phyloP scores from a whole-genome alignment of 2,888 invertebrate species.

The Autographa pulchrina region DNA sequence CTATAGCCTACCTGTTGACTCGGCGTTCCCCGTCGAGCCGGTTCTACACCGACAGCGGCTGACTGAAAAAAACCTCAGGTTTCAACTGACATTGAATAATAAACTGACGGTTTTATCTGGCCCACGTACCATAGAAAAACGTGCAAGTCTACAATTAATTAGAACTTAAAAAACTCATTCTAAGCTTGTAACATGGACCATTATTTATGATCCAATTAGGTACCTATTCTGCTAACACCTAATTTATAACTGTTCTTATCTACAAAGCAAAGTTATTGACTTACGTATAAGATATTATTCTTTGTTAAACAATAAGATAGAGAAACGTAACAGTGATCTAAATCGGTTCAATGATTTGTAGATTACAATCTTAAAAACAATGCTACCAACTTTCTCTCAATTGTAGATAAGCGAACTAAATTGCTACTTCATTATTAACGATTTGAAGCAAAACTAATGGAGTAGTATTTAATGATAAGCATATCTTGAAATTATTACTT shows the following conservation, averaged over 20 bases:
- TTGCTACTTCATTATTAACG: constrained; percentile 49
- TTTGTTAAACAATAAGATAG: constrained; percentile 24
- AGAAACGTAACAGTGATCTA: constrained; percentile 43
- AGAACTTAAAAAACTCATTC: neutral
- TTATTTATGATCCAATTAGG: too few relatives aligned
- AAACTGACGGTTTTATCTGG: constrained; percentile 49
- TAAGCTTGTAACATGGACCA: neutral
- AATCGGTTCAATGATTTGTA: constrained; percentile 51
- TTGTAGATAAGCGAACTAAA: constrained; percentile 52
- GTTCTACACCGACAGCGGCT: constrained; percentile 73
- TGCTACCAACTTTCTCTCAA: constrained; percentile 54
- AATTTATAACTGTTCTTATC: neutral
- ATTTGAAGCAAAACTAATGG: constrained; percentile 21
- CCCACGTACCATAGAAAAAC: constrained; percentile 36
- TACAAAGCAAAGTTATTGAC: neutral
- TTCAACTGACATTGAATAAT: constrained; percentile 68
- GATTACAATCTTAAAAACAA: constrained; percentile 45
- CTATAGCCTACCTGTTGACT: constrained; percentile 86
- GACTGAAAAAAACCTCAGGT: constrained; percentile 72
- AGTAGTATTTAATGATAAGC: constrained; percentile 15
- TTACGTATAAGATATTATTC: constrained; percentile 13
- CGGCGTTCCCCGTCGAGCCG: constrained; percentile 79
- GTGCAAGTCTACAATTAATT: constrained; percentile 3
- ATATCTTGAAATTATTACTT: neutral
- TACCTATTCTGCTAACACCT: neutral